Evolutionary conservation across 1,140 invertebrate species (phyloP).

Genomic region (Drosophila pandora): DNA sequence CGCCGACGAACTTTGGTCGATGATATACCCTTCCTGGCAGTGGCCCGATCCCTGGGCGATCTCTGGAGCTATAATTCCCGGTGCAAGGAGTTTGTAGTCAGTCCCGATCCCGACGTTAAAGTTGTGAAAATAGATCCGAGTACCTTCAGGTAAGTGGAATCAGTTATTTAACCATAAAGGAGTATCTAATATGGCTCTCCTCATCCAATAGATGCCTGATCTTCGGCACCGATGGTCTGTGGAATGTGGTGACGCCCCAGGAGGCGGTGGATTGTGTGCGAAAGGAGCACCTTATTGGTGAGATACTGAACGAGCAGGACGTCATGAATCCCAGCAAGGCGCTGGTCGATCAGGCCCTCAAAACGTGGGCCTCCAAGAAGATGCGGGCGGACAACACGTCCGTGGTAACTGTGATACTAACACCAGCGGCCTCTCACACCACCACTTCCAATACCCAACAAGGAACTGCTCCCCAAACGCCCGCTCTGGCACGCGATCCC

Average conservation of each 20-base stretch:
- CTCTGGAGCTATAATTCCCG: constrained; percentile 98
- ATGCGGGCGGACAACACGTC: constrained; percentile 98
- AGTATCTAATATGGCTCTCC: background rate
- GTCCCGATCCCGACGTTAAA: constrained; percentile 97
- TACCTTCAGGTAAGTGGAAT: constrained; percentile 86
- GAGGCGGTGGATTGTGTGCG: constrained; percentile 94
- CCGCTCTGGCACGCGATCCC: constrained; percentile 5
- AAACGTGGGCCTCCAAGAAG: constrained; percentile 90
- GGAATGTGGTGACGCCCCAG: constrained; percentile 96
- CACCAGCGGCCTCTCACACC: constrained; percentile 88
- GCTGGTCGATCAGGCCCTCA: constrained; percentile 93
- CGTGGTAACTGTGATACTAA: constrained; percentile 95
- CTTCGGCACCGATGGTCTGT: constrained; percentile 97
- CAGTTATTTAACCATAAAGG: constrained; percentile 10
- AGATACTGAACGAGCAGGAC: constrained; percentile 82
- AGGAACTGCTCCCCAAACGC: background rate
- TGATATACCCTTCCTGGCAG: constrained; percentile 98
- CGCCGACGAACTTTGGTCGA: constrained; percentile 93
- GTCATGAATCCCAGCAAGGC: constrained; percentile 93
- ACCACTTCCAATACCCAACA: background rate
- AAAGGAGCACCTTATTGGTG: constrained; percentile 90
- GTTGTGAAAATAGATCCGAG: constrained; percentile 93
- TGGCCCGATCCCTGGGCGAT: constrained; percentile 97
- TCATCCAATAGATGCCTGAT: constrained; percentile 91
- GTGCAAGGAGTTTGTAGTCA: constrained; percentile 96